These are phyloP conservation scores for Drosophila pruinosa DNA, from an alignment of 1,140 invertebrate species.

Conservation along the genomic window DNA sequence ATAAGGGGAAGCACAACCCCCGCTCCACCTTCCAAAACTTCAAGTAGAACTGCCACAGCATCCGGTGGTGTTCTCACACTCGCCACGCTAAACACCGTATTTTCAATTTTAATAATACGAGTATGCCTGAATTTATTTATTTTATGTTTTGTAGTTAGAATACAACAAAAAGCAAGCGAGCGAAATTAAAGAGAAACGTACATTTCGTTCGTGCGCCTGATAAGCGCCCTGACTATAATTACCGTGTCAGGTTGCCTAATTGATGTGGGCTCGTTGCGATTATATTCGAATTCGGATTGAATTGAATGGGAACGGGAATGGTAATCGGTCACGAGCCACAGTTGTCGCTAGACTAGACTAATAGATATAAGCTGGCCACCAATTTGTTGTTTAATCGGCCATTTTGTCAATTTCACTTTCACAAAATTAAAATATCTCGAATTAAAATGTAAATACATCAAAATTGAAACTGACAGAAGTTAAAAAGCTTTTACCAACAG, in stretches of 20 bases:
- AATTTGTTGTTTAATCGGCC: too few species aligned
- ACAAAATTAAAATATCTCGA: too few species aligned
- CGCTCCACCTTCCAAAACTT: background rate
- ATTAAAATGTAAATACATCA: too few species aligned
- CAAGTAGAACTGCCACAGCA: slow-evolving; percentile 44
- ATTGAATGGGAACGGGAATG: background rate
- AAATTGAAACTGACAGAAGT: too few species aligned
- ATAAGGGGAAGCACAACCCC: slow-evolving; percentile 8
- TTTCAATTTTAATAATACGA: slow-evolving; percentile 81
- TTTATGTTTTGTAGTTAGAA: slow-evolving; percentile 80
- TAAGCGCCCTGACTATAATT: slow-evolving; percentile 52
- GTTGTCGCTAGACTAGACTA: background rate
- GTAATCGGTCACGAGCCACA: background rate
- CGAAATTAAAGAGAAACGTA: background rate
- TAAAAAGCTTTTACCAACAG: too few species aligned
- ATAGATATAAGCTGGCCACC: background rate
- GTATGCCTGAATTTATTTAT: slow-evolving; percentile 78
- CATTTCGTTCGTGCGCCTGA: slow-evolving; percentile 42
- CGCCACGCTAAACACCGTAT: slow-evolving; percentile 50
- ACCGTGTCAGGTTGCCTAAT: slow-evolving; percentile 72
- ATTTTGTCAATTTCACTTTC: too few species aligned
- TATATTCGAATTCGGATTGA: background rate
- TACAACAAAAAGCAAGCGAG: slow-evolving; percentile 14
- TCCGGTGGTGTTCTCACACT: slow-evolving; percentile 73
- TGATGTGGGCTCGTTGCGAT: slow-evolving; percentile 38